Evolutionary conservation across 2,888 invertebrate genomes (phyloP), one percentile per base, ranked within the genome.

Genomic region (Pollenia griseotomentosa): DNA sequence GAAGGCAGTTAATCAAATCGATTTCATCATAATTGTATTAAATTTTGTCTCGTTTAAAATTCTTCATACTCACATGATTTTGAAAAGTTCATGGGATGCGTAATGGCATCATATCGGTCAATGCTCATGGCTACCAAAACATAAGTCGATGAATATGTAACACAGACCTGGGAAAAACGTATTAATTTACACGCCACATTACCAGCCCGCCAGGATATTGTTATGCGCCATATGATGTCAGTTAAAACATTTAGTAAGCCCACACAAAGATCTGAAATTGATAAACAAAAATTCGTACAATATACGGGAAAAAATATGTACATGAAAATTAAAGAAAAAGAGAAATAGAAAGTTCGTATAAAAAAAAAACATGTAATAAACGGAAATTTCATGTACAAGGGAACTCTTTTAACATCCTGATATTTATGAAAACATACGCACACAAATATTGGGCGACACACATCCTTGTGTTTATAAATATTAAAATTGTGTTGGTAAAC

Each of bases 61-160:
- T 85, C 85, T 83, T 74, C 4, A 51, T 53, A 97, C 98, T 97
- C 94, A 98, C 98, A 98, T 93, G 98, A 97, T 91, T 97, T 97
- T 75, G 97, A 97, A 94, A 98, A 98, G 94, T 98, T 98, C 97
- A 98, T 97, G 0, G 98, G 98, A 93, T 97, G 97, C 14, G 97
- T 97, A 91, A 98, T 98, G 88, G 98, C 98, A 91, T 98, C 98
- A 92, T 98, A 98, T 90, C 98, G 95, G 94, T 98, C 98, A 90
- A 98, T 97, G 90, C 97, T 98, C 85, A 98, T 95, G 3, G 98
- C 98, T 40, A 98, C 98, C 82, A 98, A 94, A 46, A 98, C 98
- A 92, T 98, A 98, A 0, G 98, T 98, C 3, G 98, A 98, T 1
- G 97, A 97, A 92, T 97, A 98, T 89, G 98, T 98, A 73, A 98